A percentile compares a stretch with the other conserved stretches of the same genome.
phyloP scores from a whole-genome alignment of 2,797 vertebrate genomes.

The Pampus argenteus region DNA sequence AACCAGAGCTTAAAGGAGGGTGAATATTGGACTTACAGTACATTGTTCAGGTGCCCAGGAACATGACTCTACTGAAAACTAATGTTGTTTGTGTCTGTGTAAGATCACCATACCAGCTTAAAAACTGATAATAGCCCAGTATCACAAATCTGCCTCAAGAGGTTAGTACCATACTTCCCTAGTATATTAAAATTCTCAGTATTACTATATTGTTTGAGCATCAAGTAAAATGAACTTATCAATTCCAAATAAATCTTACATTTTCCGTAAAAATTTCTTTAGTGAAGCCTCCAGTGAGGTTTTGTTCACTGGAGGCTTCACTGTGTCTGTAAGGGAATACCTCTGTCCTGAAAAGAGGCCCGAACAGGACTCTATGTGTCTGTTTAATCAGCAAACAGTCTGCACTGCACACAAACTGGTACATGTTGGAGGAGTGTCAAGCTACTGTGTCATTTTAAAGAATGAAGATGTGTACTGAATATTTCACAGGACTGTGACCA shows the following conservation, averaged over 20 bases:
- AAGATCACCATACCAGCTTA: too few relatives aligned
- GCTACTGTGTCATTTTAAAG: constrained; percentile 21
- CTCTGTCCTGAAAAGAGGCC: constrained; percentile 17
- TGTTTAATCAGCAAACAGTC: constrained; percentile 54
- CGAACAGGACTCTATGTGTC: constrained; percentile 19
- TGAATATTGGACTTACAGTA: too few relatives aligned
- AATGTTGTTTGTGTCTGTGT: too few relatives aligned
- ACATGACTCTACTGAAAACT: too few relatives aligned
- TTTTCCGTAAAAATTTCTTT: background rate
- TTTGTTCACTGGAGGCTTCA: constrained; percentile 7
- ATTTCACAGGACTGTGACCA: constrained; percentile 11
- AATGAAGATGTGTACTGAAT: constrained; percentile 28
- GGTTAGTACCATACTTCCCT: too few relatives aligned
- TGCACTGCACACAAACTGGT: constrained; percentile 14
- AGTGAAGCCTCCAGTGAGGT: too few relatives aligned
- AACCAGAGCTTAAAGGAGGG: background rate
- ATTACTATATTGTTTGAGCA: background rate
- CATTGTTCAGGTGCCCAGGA: too few relatives aligned
- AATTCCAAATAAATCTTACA: background rate
- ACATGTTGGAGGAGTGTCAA: constrained; percentile 4
- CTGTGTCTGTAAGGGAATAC: constrained; percentile 1
- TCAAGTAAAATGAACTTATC: background rate
- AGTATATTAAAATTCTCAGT: too few relatives aligned
- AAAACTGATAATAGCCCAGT: too few relatives aligned
- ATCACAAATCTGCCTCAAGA: too few relatives aligned